These are phyloP conservation scores for Pristionchus japonicus DNA, from an alignment of 2,888 invertebrate species.

Conservation along the genomic window DNA sequence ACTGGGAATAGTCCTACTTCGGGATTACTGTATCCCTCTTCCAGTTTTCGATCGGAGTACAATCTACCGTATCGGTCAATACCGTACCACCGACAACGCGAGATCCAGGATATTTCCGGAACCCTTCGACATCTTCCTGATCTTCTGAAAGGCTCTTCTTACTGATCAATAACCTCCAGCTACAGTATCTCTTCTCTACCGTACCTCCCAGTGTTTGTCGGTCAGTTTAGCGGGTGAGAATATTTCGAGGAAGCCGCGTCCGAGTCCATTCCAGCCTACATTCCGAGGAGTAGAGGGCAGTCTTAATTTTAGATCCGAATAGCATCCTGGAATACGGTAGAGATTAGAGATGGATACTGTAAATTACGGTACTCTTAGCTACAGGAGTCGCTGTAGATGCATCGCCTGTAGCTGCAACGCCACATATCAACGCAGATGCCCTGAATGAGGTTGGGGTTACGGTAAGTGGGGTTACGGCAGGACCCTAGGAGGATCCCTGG, in stretches of 20 bases:
- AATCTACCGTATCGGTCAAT: not conserved
- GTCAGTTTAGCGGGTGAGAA: slow-evolving; percentile 4
- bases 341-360: not conserved
- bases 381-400: no score
- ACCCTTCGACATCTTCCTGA: not conserved
- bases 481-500: not conserved
- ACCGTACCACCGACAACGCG: not conserved
- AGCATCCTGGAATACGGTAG: not conserved
- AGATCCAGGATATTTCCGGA: not conserved
- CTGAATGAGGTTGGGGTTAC: not conserved
- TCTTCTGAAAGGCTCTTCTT: not conserved
- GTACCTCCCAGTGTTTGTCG: slow-evolving; percentile 27
- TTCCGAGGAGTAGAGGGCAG: not conserved
- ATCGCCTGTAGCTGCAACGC: no score
- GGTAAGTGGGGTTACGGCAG: not conserved
- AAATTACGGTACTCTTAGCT: not conserved
- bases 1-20: not conserved
- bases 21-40: not conserved
- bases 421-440: not conserved
- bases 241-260: not conserved
- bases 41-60: not conserved
- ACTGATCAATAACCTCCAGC: not conserved
- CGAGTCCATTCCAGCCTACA: not conserved
- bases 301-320: not conserved
- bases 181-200: not conserved